These are phyloP conservation scores for Potorous gilbertii DNA, from an alignment of 2,797 vertebrate species.

Conservation along the genomic window DNA sequence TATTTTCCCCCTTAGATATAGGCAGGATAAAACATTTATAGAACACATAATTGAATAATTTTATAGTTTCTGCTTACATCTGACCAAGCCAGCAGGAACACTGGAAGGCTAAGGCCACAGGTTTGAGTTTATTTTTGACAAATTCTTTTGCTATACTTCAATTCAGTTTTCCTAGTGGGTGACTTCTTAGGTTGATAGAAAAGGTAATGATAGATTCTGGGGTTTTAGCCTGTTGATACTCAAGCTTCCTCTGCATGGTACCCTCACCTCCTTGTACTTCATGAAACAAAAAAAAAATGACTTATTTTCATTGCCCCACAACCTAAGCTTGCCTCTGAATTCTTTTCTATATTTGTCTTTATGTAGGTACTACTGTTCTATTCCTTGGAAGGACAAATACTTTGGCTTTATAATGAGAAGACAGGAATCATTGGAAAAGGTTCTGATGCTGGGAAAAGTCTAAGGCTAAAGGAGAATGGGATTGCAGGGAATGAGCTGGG, in stretches of 20 bases:
- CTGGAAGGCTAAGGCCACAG: constrained; percentile 11
- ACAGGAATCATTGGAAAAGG: neutral
- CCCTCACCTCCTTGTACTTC: neutral
- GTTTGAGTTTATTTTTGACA: constrained; percentile 16
- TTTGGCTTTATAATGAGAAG: neutral
- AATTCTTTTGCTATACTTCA: constrained; percentile 43
- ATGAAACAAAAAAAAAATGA: neutral
- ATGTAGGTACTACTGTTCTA: neutral
- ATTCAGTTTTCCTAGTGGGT: neutral
- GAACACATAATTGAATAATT: constrained; percentile 48
- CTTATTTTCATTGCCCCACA: neutral
- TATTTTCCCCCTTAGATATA: constrained; percentile 38
- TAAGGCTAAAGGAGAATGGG: neutral
- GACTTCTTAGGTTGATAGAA: constrained; percentile 34
- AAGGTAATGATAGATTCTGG: constrained; percentile 41
- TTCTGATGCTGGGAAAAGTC: neutral
- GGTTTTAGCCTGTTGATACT: neutral
- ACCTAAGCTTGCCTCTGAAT: neutral
- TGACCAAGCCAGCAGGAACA: constrained; percentile 32
- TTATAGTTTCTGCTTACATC: constrained; percentile 4
- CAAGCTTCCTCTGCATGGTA: neutral
- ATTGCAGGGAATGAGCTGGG: neutral
- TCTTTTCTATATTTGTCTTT: neutral
- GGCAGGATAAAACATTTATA: constrained; percentile 29
- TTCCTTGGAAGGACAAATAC: neutral